Evolutionary conservation across 2,797 vertebrate genomes (phyloP), one percentile per base, ranked within the genome.

Genomic region (Heterohyrax brucei): DNA sequence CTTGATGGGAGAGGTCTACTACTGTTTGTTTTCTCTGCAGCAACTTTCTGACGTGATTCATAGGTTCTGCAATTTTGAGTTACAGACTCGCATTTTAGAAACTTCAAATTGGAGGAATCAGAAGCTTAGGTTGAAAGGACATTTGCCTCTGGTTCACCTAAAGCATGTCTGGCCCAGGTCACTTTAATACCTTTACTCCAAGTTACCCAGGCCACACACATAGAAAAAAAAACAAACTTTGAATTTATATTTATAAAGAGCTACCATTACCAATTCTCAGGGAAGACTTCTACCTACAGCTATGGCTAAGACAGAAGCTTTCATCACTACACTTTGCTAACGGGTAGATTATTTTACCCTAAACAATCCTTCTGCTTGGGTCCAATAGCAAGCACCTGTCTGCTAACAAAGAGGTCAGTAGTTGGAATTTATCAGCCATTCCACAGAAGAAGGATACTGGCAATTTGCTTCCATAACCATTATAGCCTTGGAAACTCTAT

Each of bases 211-310:
- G 72, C 64, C 73, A 50, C 64, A 85, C 0, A 44, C 12, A 30
- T 30, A 2, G 28, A n/a, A 84, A 39, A 80, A 80, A 87, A 80
- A 62, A 61, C 56, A 61, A 89, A 78, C 44, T 61, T 70, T 30
- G 83, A 78, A 50, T 70, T 26, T 62, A 28, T 73, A 80, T 73
- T 86, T 79, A 24, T 84, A 87, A 77, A 73, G 62, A 64, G n/a
- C 7, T 73, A n/a, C 28, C n/a, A 30, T 30, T 64, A 44, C 18
- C 28, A 64, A 53, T 85, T 85, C 53, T 89, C 50, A 70, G 39
- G 30, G 48, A 89, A 4, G 61, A 83, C 79, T 22, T 76, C 61
- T 46, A n/a, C 33, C 30, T 64, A 44, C 53, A 73, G 10, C 44
- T 72, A 53, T 64, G 44, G 50, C 50, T 50, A 50, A 50, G 50